A percentile compares a stretch with the other conserved stretches of the same genome.
phyloP scores from a whole-genome alignment of 2,888 invertebrate genomes.

The Acleris literana region DNA sequence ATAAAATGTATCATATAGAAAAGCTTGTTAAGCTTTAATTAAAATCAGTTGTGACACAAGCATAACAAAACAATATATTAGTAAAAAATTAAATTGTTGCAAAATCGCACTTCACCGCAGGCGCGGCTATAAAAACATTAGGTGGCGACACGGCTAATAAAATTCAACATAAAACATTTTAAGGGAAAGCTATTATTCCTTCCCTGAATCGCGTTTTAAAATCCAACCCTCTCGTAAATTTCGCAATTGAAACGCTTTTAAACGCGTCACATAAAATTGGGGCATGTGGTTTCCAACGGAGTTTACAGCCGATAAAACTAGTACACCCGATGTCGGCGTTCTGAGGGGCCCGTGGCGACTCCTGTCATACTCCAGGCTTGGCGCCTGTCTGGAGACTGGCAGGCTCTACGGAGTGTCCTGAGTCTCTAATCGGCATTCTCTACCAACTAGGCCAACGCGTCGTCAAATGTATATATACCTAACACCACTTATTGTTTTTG shows the following conservation, averaged over 20 bases:
- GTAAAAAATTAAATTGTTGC: slow-evolving; percentile 17
- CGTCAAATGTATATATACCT: no score
- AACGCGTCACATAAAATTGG: slow-evolving; percentile 38
- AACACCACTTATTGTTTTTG: no score
- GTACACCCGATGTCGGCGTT: not conserved
- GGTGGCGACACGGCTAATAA: slow-evolving; percentile 40
- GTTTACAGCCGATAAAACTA: slow-evolving; percentile 29
- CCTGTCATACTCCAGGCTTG: no score
- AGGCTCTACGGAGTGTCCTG: no score
- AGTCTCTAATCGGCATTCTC: no score
- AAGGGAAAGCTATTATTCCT: slow-evolving; percentile 37
- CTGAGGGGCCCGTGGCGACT: not conserved
- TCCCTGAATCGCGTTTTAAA: slow-evolving; percentile 37
- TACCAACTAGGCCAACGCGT: no score
- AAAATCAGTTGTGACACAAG: not conserved
- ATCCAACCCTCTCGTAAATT: slow-evolving; percentile 37
- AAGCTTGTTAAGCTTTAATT: no score
- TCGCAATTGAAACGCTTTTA: slow-evolving; percentile 39
- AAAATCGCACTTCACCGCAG: slow-evolving; percentile 1
- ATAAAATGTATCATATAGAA: no score
- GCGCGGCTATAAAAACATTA: slow-evolving; percentile 32
- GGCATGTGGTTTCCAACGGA: slow-evolving; percentile 21
- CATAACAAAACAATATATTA: slow-evolving; percentile 13
- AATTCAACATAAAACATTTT: slow-evolving; percentile 40
- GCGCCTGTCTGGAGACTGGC: no score